Evolutionary conservation across 64 coral and sea anemone genomes (phyloP).

Genomic region (Trachythela sp.): DNA sequence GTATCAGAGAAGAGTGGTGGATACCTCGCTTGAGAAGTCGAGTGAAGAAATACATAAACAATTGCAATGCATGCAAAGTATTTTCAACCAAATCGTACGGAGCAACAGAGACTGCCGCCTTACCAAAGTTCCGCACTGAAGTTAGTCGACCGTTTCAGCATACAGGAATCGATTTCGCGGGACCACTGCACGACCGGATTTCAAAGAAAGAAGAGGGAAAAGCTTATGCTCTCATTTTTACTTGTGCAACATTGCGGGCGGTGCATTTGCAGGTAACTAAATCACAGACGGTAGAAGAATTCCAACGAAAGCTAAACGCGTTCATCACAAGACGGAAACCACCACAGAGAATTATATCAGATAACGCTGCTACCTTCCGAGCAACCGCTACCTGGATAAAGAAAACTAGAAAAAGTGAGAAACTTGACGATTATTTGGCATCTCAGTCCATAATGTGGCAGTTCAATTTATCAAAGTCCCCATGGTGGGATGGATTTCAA

Average conservation of each 20-base stretch:
- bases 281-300: background rate
- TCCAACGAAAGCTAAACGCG: background rate
- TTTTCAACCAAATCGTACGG: too few species aligned
- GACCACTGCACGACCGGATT: constrained; percentile 29
- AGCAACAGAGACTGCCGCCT: background rate
- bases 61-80: background rate
- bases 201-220: constrained; percentile 24
- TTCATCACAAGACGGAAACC: background rate
- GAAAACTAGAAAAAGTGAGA: too few species aligned
- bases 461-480: background rate
- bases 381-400: background rate
- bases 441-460: background rate
- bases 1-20: constrained; percentile 32
- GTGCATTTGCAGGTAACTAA: background rate
- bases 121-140: constrained; percentile 27
- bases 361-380: background rate
- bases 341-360: background rate
- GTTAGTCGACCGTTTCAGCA: constrained; percentile 34
- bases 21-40: constrained; percentile 22
- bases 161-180: constrained; percentile 53
- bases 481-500: background rate
- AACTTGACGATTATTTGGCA: too few species aligned
- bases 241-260: background rate
- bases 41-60: constrained; percentile 46
- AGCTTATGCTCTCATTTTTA: constrained; percentile 40